These are phyloP conservation scores for Dreissena polymorpha DNA, from an alignment of 1,140 invertebrate species.

Conservation along the genomic window DNA sequence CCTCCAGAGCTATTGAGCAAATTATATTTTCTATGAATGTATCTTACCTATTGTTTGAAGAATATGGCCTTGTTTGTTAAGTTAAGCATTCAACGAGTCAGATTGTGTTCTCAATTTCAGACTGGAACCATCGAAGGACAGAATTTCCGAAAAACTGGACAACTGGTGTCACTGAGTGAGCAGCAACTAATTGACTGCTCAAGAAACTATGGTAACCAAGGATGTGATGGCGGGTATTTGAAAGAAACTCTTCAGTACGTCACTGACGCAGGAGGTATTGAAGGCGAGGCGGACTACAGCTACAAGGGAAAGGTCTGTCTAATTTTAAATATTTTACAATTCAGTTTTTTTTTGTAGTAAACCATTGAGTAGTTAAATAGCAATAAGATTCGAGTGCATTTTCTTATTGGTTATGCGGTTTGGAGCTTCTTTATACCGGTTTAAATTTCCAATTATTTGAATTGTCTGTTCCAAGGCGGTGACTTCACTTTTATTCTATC, in stretches of 20 bases:
- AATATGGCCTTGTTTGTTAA: neutral
- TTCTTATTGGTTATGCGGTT: too few relatives aligned
- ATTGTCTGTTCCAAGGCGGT: too few relatives aligned
- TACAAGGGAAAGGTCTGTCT: neutral
- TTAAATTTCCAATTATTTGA: too few relatives aligned
- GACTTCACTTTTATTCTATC: too few relatives aligned
- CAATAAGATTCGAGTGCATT: too few relatives aligned
- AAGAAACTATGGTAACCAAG: neutral
- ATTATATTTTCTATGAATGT: neutral
- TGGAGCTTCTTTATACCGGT: too few relatives aligned
- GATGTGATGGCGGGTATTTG: neutral
- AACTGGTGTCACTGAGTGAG: constrained; percentile 61
- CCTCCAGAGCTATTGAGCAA: too few relatives aligned
- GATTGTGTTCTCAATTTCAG: neutral
- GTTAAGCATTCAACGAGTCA: neutral
- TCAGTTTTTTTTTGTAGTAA: too few relatives aligned
- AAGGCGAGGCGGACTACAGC: constrained; percentile 1
- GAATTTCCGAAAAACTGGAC: constrained; percentile 58
- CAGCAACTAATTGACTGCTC: constrained; percentile 68
- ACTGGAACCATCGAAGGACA: constrained; percentile 69
- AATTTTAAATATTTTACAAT: too few relatives aligned
- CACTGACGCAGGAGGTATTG: neutral
- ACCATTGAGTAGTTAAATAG: too few relatives aligned
- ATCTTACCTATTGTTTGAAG: neutral
- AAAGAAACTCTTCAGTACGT: neutral